A percentile compares a stretch with the other conserved stretches of the same genome.
phyloP scores from a whole-genome alignment of 2,888 invertebrate genomes.

The Cordylochernes scorpioides region DNA sequence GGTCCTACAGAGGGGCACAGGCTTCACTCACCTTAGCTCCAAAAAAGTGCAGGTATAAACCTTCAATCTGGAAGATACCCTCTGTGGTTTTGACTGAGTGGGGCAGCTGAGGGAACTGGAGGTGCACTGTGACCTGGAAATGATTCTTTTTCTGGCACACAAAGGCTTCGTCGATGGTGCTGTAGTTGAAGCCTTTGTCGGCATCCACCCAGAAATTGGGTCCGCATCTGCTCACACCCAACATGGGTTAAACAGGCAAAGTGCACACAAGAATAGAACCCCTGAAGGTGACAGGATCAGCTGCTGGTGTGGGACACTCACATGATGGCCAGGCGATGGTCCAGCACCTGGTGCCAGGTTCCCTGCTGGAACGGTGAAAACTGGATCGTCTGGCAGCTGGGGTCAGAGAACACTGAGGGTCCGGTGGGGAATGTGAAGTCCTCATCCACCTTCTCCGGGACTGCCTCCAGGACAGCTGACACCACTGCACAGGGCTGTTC shows the following conservation, averaged over 20 bases:
- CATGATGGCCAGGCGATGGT: slow-evolving; percentile 63
- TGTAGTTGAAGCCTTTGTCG: slow-evolving; percentile 96
- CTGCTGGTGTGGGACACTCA: too few relatives aligned
- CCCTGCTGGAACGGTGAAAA: slow-evolving; percentile 61
- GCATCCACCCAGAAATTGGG: slow-evolving; percentile 52
- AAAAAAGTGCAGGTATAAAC: slow-evolving; percentile 79
- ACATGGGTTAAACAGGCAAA: too few relatives aligned
- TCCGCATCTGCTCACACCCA: too few relatives aligned
- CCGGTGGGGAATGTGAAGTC: too few relatives aligned
- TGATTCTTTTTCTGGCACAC: slow-evolving; percentile 99
- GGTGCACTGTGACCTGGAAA: slow-evolving; percentile 69
- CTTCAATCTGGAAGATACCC: slow-evolving; percentile 62
- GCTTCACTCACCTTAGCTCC: slow-evolving; percentile 53
- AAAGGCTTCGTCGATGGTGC: slow-evolving; percentile 84
- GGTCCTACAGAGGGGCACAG: too few relatives aligned
- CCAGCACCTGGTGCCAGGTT: slow-evolving; percentile 56
- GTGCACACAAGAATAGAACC: too few relatives aligned
- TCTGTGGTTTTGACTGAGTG: slow-evolving; percentile 67
- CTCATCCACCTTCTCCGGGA: too few relatives aligned
- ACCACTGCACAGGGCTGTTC: too few relatives aligned
- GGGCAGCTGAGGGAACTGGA: slow-evolving; percentile 53
- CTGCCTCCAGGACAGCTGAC: too few relatives aligned
- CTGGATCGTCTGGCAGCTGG: slow-evolving; percentile 57
- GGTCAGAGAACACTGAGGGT: slow-evolving; percentile 24
- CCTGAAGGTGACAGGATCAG: too few relatives aligned